Conservation (phyloP, 2,888 invertebrate species). For the Poecilus cupreus region DNA sequence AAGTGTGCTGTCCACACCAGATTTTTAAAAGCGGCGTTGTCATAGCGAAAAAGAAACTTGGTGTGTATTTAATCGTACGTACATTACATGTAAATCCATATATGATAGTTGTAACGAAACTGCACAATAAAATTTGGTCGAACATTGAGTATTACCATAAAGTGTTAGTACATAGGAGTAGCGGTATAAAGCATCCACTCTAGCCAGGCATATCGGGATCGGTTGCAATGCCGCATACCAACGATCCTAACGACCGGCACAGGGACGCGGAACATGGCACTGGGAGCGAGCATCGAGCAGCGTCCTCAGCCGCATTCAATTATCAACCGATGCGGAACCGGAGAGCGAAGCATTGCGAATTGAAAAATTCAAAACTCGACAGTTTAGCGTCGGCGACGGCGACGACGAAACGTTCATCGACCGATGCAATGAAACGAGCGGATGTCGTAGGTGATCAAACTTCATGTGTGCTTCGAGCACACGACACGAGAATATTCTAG, state of each 20-base stretch:
- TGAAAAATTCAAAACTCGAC: slow-evolving; percentile 21
- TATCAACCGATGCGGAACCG: slow-evolving; percentile 15
- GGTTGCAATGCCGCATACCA: not conserved
- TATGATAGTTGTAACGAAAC: too few species aligned
- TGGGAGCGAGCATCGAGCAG: not conserved
- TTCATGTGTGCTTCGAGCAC: not conserved
- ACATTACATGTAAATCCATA: too few species aligned
- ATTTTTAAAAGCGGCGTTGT: too few species aligned
- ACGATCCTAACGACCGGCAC: not conserved
- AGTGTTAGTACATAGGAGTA: too few species aligned
- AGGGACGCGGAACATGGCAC: not conserved
- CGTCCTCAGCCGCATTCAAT: slow-evolving; percentile 14
- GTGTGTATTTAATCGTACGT: too few species aligned
- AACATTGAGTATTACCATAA: too few species aligned
- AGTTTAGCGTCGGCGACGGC: not conserved
- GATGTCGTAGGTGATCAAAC: not conserved
- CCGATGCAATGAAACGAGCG: not conserved
- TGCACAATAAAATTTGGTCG: too few species aligned
- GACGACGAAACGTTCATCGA: not conserved
- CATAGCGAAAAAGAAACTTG: too few species aligned
- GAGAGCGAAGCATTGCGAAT: not conserved
- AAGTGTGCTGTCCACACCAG: too few species aligned
- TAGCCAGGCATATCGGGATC: not conserved
- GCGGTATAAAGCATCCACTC: too few species aligned
- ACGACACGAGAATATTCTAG: not conserved